Percentiles rank a stretch among this genome's conserved stretches.
phyloP scores from a whole-genome alignment of 2,888 invertebrate species.

The Alviniconcha strummeri region DNA sequence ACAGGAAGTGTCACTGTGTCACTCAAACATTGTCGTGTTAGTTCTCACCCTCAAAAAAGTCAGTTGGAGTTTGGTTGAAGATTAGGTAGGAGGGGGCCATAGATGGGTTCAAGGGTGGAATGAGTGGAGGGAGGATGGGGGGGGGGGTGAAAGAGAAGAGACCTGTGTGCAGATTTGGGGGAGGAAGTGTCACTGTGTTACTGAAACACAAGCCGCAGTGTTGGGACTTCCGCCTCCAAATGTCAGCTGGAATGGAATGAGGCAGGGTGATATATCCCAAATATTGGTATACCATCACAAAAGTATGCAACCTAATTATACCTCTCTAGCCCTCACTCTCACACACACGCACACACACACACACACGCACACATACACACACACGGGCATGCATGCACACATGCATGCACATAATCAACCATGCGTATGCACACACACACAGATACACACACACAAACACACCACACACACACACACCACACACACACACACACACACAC shows the following conservation, averaged over 20 bases:
- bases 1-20: too few relatives aligned
- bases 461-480: neutral
- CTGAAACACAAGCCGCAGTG: too few relatives aligned
- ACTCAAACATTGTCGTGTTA: too few relatives aligned
- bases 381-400: neutral
- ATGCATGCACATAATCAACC: neutral
- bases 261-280: neutral
- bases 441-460: neutral
- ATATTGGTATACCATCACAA: neutral
- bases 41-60: too few relatives aligned
- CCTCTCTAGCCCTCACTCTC: neutral
- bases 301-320: neutral
- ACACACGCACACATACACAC: neutral
- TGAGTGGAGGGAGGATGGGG: too few relatives aligned
- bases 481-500: neutral
- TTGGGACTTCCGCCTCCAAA: too few relatives aligned
- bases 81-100: too few relatives aligned
- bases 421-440: neutral
- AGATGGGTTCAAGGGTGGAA: too few relatives aligned
- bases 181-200: too few relatives aligned
- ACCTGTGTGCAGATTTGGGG: too few relatives aligned
- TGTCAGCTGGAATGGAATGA: neutral
- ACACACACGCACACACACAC: constrained; percentile 17
- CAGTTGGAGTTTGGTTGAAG: too few relatives aligned
- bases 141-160: too few relatives aligned